Percentiles rank a stretch among this genome's conserved stretches.
Evolutionary conservation across 1,140 invertebrate genomes (phyloP).

Genomic region (Leptopilina clavipes): DNA sequence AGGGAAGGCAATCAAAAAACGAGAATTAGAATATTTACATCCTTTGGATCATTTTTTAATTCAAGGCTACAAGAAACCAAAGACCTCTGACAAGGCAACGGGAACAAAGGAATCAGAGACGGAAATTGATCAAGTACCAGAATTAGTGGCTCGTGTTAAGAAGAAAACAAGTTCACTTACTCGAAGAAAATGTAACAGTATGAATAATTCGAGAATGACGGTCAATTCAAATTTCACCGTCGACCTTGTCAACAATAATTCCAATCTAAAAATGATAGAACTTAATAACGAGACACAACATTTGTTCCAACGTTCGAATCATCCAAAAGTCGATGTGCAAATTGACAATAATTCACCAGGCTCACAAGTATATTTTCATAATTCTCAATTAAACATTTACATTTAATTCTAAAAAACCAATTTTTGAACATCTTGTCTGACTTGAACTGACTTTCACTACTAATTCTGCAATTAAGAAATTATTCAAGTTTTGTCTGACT

Average conservation of each 20-base stretch:
- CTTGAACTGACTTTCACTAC: too few relatives aligned
- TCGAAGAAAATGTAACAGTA: not conserved
- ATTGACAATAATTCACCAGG: not conserved
- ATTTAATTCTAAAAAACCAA: too few relatives aligned
- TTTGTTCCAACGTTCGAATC: not conserved
- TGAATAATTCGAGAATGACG: not conserved
- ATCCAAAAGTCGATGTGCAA: not conserved
- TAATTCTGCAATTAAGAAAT: not conserved
- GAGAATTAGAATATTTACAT: slow-evolving; percentile 50
- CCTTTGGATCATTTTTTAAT: slow-evolving; percentile 64
- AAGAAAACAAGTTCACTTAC: not conserved
- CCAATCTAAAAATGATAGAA: not conserved
- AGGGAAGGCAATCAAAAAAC: slow-evolving; percentile 39
- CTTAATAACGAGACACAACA: not conserved
- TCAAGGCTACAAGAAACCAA: slow-evolving; percentile 40
- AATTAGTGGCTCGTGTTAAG: not conserved
- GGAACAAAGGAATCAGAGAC: slow-evolving; percentile 43
- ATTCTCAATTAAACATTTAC: not conserved
- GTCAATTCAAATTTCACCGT: not conserved
- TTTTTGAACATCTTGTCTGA: too few relatives aligned
- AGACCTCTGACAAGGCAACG: slow-evolving; percentile 53
- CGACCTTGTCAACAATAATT: not conserved
- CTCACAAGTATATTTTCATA: not conserved
- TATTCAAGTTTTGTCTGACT: too few relatives aligned
- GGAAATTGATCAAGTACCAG: slow-evolving; percentile 26